Conservation (phyloP, 2,888 invertebrate species). For the Ischnura elegans region DNA sequence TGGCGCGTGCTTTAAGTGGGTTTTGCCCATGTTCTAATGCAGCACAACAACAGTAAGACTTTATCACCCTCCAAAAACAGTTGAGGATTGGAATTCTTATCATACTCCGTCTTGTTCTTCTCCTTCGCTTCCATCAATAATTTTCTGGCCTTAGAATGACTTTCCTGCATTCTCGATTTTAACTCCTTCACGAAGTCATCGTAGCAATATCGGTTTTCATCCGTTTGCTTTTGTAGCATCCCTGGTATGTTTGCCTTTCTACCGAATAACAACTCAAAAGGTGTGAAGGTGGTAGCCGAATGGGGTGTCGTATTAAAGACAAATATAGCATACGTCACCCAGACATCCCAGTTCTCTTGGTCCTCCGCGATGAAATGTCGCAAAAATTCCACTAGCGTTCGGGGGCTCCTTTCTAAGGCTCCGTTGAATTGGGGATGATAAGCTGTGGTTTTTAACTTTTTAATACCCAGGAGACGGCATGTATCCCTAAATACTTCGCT, state of each 20-base stretch:
- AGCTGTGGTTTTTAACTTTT: background rate
- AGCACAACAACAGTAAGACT: background rate
- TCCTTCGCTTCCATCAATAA: background rate
- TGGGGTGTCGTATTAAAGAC: background rate
- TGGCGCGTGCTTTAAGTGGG: too few relatives aligned
- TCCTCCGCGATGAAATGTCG: too few relatives aligned
- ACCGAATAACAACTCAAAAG: background rate
- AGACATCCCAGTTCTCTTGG: background rate
- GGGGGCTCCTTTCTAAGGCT: slow-evolving; percentile 33
- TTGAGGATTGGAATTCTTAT: background rate
- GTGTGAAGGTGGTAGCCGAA: background rate
- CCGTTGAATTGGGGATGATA: slow-evolving; percentile 54
- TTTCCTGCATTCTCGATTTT: background rate
- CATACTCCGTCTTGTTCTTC: background rate
- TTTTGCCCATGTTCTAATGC: too few relatives aligned
- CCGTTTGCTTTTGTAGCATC: background rate
- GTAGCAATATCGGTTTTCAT: background rate
- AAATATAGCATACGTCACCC: background rate
- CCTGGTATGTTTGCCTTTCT: background rate
- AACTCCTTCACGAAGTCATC: background rate
- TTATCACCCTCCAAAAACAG: background rate
- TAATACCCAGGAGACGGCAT: background rate
- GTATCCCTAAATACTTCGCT: background rate
- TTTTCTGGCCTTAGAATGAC: background rate
- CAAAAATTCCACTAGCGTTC: slow-evolving; percentile 37